A percentile compares a stretch with the other conserved stretches of the same genome.
phyloP scores from a whole-genome alignment of 2,888 invertebrate genomes.

The Lithophane ornitopus region DNA sequence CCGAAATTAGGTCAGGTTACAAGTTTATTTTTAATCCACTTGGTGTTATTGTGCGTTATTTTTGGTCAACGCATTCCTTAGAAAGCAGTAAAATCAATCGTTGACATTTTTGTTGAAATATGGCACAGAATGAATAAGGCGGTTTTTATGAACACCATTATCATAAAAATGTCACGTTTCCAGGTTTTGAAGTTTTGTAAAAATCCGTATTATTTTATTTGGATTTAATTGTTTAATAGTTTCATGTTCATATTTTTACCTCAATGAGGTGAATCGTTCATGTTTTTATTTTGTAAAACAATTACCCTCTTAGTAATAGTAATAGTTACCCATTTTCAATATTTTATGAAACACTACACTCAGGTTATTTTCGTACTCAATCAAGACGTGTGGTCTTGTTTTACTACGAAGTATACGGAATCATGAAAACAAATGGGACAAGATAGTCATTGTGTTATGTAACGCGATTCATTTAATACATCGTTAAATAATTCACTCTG shows the following conservation, averaged over 20 bases:
- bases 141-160: conserved; percentile 7
- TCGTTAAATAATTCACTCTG: conserved; percentile 48
- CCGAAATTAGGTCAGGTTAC: conserved; percentile 68
- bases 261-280: neutral
- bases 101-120: conserved; percentile 25
- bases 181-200: neutral
- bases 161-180: neutral
- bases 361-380: conserved; percentile 51
- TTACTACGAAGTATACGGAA: conserved; percentile 37
- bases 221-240: neutral
- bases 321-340: conserved; percentile 14
- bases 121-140: neutral
- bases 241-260: neutral
- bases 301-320: neutral
- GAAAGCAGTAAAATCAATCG: conserved; percentile 26
- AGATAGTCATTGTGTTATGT: conserved; percentile 48
- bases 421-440: conserved; percentile 57
- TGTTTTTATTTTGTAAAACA: neutral
- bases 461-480: conserved; percentile 42
- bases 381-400: conserved; percentile 40
- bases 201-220: neutral
- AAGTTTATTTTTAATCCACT: conserved; percentile 62
- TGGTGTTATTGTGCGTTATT: conserved; percentile 42
- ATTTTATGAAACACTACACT: conserved; percentile 54
- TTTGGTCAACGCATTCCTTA: conserved; percentile 44